A percentile compares a stretch with the other conserved stretches of the same genome.
These are phyloP conservation scores for Acleris emargana DNA, from an alignment of 2,888 invertebrate genomes.

Conservation along the genomic window DNA sequence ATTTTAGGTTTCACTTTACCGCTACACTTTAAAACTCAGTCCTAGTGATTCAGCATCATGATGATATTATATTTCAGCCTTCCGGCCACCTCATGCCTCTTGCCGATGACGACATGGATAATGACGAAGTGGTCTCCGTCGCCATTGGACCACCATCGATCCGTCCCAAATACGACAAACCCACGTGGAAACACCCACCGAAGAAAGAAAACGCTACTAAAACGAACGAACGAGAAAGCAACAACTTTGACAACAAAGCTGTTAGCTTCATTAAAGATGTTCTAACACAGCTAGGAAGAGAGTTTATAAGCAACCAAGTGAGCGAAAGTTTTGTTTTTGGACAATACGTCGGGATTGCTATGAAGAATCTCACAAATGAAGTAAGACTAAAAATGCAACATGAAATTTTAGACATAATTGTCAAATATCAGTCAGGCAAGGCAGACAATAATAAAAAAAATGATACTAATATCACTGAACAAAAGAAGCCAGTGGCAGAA, in stretches of 20 bases:
- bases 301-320: slow-evolving; percentile 63
- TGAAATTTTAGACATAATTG: slow-evolving; percentile 68
- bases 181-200: slow-evolving; percentile 49
- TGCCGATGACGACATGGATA: slow-evolving; percentile 73
- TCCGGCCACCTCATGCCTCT: slow-evolving; percentile 70
- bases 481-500: neutral
- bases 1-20: too few species aligned
- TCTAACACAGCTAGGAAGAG: slow-evolving; percentile 62
- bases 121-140: slow-evolving; percentile 73
- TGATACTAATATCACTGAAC: slow-evolving; percentile 7
- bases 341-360: slow-evolving; percentile 69
- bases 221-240: slow-evolving; percentile 18
- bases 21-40: too few species aligned
- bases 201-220: slow-evolving; percentile 39
- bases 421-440: slow-evolving; percentile 51
- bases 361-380: slow-evolving; percentile 66
- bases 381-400: slow-evolving; percentile 67
- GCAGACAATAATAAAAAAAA: slow-evolving; percentile 38
- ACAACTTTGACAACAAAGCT: slow-evolving; percentile 43
- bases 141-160: slow-evolving; percentile 72
- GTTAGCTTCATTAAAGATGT: slow-evolving; percentile 62
- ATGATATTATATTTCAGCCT: slow-evolving; percentile 54
- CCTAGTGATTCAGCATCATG: too few species aligned
- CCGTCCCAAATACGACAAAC: slow-evolving; percentile 65
- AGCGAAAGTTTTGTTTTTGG: slow-evolving; percentile 77